These are phyloP conservation scores for Drosophila neocordata DNA, from an alignment of 1,140 invertebrate species.

Conservation along the genomic window DNA sequence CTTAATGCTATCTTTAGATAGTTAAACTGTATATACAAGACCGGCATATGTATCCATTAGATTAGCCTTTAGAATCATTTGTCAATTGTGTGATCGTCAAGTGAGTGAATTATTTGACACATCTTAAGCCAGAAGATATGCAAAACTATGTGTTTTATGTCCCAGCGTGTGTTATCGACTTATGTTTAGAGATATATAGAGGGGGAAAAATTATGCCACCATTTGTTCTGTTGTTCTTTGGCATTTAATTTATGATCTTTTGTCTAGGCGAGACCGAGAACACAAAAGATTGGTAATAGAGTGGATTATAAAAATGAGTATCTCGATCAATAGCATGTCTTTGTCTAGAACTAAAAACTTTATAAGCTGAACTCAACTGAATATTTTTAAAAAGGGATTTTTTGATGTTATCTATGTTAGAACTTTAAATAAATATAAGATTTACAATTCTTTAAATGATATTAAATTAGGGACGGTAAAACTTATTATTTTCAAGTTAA, in stretches of 20 bases:
- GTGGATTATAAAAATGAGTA: not conserved
- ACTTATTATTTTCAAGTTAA: too few relatives aligned
- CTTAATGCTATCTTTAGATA: conserved; percentile 3
- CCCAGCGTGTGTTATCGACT: conserved; percentile 5
- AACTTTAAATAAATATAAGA: too few relatives aligned
- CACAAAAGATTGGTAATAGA: not conserved
- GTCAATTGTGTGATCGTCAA: not conserved
- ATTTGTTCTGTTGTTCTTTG: conserved; percentile 7
- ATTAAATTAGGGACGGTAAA: too few relatives aligned
- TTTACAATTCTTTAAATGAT: too few relatives aligned
- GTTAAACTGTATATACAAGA: not conserved
- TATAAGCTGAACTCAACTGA: not conserved
- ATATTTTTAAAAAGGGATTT: not conserved
- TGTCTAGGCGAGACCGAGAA: conserved; percentile 11
- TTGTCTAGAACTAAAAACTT: not conserved
- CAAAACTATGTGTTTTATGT: conserved; percentile 27
- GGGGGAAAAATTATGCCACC: not conserved
- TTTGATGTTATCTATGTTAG: not conserved
- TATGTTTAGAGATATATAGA: not conserved
- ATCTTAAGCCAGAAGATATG: conserved; percentile 29
- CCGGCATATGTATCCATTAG: not conserved
- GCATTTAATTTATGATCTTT: conserved; percentile 54
- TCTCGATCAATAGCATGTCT: not conserved
- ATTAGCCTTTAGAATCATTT: conserved; percentile 5
- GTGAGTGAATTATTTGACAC: conserved; percentile 10